Evolutionary conservation across 2,797 vertebrate species (phyloP).

Genomic region (Percopsis omiscomaycus): DNA sequence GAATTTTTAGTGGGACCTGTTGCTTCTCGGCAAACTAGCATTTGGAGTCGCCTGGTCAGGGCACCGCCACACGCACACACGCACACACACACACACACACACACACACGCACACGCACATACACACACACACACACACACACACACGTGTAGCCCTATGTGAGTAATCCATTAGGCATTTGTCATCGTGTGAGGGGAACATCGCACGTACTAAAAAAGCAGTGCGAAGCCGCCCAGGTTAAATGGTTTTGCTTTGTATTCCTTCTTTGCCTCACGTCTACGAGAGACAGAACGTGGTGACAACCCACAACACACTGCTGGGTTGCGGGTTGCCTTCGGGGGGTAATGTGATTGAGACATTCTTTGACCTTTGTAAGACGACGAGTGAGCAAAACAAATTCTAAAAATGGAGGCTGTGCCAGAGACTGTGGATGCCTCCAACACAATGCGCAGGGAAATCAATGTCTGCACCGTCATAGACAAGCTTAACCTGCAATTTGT

Average conservation of each 20-base stretch:
- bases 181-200: not conserved
- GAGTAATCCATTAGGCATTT: not conserved
- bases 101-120: not conserved
- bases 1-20: slow-evolving; percentile 39
- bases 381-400: slow-evolving; percentile 31
- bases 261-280: not conserved
- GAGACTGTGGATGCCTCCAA: slow-evolving; percentile 29
- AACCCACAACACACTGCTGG: not conserved
- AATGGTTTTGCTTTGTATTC: not conserved
- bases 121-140: not conserved
- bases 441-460: slow-evolving; percentile 40
- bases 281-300: not conserved
- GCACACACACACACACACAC: not conserved
- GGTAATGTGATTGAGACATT: slow-evolving; percentile 15
- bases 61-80: not conserved
- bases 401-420: slow-evolving; percentile 37
- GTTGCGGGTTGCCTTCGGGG: slow-evolving; percentile 1
- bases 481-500: slow-evolving; percentile 67
- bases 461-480: slow-evolving; percentile 41
- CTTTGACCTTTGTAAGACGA: not conserved
- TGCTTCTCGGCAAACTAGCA: slow-evolving; percentile 11
- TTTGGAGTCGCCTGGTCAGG: slow-evolving; percentile 15
- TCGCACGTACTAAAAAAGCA: not conserved
- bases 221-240: not conserved
- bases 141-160: slow-evolving; percentile 2